Conservation (phyloP, 2,888 invertebrate genomes). For the Apamea epomidion region DNA sequence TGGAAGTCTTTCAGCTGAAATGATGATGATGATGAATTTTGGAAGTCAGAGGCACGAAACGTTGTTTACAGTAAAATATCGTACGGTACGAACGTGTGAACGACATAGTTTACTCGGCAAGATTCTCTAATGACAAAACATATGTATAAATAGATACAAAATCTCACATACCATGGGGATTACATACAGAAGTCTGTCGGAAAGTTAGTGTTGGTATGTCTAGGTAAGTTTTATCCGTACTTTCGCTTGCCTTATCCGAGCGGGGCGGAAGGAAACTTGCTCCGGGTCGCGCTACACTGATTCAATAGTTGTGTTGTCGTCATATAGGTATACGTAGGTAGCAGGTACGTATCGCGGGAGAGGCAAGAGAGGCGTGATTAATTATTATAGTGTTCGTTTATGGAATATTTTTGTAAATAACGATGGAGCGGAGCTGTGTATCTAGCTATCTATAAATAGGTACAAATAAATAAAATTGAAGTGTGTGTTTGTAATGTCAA, state of each 20-base stretch:
- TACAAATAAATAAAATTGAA: too few relatives aligned
- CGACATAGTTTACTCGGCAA: neutral
- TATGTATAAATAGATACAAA: slow-evolving; percentile 39
- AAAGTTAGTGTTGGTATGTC: slow-evolving; percentile 58
- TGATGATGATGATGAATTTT: too few relatives aligned
- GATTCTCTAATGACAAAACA: slow-evolving; percentile 30
- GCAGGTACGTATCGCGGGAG: neutral
- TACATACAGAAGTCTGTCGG: slow-evolving; percentile 50
- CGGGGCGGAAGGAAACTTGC: slow-evolving; percentile 62
- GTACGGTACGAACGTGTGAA: neutral
- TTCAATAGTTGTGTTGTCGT: slow-evolving; percentile 50
- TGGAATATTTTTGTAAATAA: slow-evolving; percentile 4
- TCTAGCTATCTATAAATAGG: too few relatives aligned
- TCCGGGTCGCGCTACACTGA: slow-evolving; percentile 48
- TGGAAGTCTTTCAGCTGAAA: too few relatives aligned
- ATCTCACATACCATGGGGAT: slow-evolving; percentile 40
- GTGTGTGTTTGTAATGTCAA: neutral
- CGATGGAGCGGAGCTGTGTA: neutral
- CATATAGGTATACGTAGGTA: slow-evolving; percentile 11
- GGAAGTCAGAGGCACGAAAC: neutral
- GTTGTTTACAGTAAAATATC: neutral
- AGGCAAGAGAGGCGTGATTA: slow-evolving; percentile 10
- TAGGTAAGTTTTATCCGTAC: slow-evolving; percentile 61
- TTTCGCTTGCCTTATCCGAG: slow-evolving; percentile 57
- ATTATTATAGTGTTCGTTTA: slow-evolving; percentile 6